A percentile compares a stretch with the other conserved stretches of the same genome.
Evolutionary conservation across 2,888 invertebrate species (phyloP).

Genomic region (Torymus auratus): DNA sequence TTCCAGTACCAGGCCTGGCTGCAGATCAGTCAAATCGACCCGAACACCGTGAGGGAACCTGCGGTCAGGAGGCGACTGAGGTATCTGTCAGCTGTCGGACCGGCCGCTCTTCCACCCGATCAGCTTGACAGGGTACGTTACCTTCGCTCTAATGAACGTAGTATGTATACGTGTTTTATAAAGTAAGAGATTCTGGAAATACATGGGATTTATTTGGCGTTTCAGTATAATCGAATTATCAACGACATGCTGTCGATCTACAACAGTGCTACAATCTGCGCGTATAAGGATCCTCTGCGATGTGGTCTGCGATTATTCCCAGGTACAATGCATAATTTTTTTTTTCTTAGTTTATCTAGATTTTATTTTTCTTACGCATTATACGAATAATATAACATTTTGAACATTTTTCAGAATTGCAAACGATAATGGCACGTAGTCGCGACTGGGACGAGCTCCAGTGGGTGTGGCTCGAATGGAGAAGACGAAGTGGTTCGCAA

Average conservation of each 20-base stretch:
- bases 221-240: conserved; percentile 89
- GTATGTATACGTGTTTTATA: too few species aligned
- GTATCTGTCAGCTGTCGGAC: conserved; percentile 88
- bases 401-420: conserved; percentile 73
- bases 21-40: conserved; percentile 84
- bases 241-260: conserved; percentile 93
- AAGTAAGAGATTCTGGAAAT: background rate
- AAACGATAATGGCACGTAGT: conserved; percentile 85
- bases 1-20: conserved; percentile 90
- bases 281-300: conserved; percentile 88
- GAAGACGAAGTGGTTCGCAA: conserved; percentile 86
- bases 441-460: conserved; percentile 93
- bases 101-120: conserved; percentile 89
- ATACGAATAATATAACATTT: background rate
- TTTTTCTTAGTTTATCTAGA: background rate
- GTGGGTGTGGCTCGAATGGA: conserved; percentile 93
- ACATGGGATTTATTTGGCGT: conserved; percentile 3
- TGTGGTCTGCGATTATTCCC: conserved; percentile 90
- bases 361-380: background rate
- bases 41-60: conserved; percentile 83
- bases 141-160: too few species aligned
- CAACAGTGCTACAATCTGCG: conserved; percentile 90
- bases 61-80: conserved; percentile 85
- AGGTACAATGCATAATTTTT: conserved; percentile 75
- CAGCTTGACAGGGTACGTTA: conserved; percentile 87